A percentile compares a stretch with the other conserved stretches of the same genome.
phyloP scores from a whole-genome alignment of 2,797 vertebrate species.

The Falco cherrug region DNA sequence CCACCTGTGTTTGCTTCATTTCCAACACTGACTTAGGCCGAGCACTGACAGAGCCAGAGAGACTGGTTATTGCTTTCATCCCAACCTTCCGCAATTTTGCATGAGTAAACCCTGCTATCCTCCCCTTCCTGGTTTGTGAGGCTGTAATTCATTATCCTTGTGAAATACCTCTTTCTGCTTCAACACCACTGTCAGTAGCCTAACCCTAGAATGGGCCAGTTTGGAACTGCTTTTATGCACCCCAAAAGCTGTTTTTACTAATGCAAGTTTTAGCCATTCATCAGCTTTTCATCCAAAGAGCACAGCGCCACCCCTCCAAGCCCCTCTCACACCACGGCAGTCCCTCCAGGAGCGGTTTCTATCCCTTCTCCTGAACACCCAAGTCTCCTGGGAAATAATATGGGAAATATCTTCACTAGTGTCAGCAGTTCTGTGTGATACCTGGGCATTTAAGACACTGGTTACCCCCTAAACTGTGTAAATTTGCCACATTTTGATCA shows the following conservation, averaged over 20 bases:
- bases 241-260: not conserved
- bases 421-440: not conserved
- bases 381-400: not conserved
- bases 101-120: not conserved
- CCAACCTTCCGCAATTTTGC: not conserved
- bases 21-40: not conserved
- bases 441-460: rapidly evolving
- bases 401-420: not conserved
- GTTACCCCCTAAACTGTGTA: not conserved
- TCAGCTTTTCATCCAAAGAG: not conserved
- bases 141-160: not conserved
- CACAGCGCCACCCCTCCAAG: not conserved
- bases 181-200: not conserved
- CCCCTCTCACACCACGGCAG: not conserved
- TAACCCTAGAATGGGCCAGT: not conserved
- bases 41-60: slow-evolving; percentile 20
- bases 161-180: not conserved
- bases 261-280: not conserved
- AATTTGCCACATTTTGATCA: not conserved
- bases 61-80: not conserved
- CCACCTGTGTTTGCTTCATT: not conserved
- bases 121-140: not conserved
- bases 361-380: not conserved
- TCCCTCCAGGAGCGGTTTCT: not conserved
- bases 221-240: not conserved